These are phyloP conservation scores for Hyaena hyaena DNA, from an alignment of 2,113 vertebrate genomes.

Conservation along the genomic window DNA sequence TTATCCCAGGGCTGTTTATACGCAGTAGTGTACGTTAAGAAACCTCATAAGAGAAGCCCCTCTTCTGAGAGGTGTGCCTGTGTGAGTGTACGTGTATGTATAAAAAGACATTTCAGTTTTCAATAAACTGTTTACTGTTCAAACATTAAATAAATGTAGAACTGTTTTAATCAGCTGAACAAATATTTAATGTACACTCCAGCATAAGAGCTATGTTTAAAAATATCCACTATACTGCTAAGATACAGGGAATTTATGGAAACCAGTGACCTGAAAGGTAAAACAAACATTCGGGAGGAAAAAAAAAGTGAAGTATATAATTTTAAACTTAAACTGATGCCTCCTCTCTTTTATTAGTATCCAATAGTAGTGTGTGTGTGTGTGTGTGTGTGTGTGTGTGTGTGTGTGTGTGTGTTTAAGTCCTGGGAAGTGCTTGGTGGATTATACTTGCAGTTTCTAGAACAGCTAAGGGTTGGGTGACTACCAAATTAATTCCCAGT, in stretches of 20 bases:
- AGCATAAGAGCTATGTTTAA: constrained; percentile 83
- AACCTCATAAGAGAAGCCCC: constrained; percentile 63
- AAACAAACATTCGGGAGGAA: constrained; percentile 80
- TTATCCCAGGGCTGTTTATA: constrained; percentile 41
- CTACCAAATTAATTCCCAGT: constrained; percentile 78
- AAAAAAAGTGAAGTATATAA: constrained; percentile 53
- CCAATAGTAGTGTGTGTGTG: background rate
- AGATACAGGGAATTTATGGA: constrained; percentile 83
- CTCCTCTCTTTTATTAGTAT: constrained; percentile 48
- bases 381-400: background rate
- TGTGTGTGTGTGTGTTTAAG: background rate
- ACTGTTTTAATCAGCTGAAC: constrained; percentile 88
- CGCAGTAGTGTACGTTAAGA: constrained; percentile 30
- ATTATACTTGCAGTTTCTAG: constrained; percentile 75
- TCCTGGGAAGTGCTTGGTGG: background rate
- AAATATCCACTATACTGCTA: constrained; percentile 81
- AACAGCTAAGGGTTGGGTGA: constrained; percentile 66
- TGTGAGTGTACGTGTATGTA: constrained; percentile 62
- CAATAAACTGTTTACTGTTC: constrained; percentile 88
- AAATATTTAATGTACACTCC: constrained; percentile 89
- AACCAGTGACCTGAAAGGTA: constrained; percentile 82
- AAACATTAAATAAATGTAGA: constrained; percentile 89
- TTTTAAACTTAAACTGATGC: constrained; percentile 66
- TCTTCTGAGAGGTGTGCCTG: constrained; percentile 73
- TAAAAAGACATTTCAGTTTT: constrained; percentile 84